Evolutionary conservation across 1,140 invertebrate genomes (phyloP).

Genomic region (Drosophila tropicalis): DNA sequence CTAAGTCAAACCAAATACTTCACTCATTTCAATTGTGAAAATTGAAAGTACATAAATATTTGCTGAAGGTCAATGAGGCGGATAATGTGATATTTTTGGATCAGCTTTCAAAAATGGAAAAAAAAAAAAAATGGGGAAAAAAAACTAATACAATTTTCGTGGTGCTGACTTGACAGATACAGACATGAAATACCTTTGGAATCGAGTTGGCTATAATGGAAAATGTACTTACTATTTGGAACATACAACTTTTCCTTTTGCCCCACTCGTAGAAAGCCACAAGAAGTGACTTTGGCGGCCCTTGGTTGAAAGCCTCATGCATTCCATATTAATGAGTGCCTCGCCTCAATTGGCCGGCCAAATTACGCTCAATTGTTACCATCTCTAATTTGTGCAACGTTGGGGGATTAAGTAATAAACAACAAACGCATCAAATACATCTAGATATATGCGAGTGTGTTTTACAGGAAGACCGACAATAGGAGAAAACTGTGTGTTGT

Average conservation of each 20-base stretch:
- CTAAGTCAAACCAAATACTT: slow-evolving; percentile 40
- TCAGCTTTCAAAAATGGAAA: slow-evolving; percentile 66
- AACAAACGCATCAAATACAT: slow-evolving; percentile 52
- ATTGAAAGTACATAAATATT: slow-evolving; percentile 76
- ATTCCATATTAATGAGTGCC: slow-evolving; percentile 63
- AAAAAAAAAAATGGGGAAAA: slow-evolving; percentile 22
- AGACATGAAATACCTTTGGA: neutral
- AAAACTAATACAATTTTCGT: slow-evolving; percentile 1
- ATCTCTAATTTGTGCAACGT: slow-evolving; percentile 63
- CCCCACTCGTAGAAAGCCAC: slow-evolving; percentile 1
- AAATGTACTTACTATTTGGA: neutral
- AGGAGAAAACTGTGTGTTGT: slow-evolving; percentile 57
- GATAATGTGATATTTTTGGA: slow-evolving; percentile 65
- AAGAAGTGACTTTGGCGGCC: slow-evolving; percentile 20
- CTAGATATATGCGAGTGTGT: neutral
- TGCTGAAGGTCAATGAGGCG: slow-evolving; percentile 62
- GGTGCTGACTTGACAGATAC: neutral
- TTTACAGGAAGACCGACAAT: slow-evolving; percentile 37
- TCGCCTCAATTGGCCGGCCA: slow-evolving; percentile 49
- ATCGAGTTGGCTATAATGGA: neutral
- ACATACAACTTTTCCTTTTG: slow-evolving; percentile 3
- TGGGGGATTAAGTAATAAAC: slow-evolving; percentile 74
- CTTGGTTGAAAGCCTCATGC: slow-evolving; percentile 29
- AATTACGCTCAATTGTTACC: slow-evolving; percentile 64
- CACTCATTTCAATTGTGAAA: slow-evolving; percentile 56